Evolutionary conservation across 1,140 invertebrate species (phyloP).

Genomic region (Zaprionus nigranus): DNA sequence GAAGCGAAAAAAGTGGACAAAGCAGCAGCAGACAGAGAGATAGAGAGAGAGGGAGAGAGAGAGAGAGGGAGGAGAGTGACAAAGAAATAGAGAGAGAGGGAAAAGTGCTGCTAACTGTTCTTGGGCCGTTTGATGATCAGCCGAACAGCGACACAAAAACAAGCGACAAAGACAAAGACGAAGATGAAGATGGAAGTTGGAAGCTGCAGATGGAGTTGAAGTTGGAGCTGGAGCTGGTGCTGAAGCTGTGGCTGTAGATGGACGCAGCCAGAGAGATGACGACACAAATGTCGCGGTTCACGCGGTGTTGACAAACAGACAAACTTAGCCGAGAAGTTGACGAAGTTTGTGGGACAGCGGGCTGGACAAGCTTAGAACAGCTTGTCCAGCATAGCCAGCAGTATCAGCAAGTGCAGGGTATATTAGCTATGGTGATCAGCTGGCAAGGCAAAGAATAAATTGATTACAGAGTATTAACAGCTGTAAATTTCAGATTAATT

Average conservation of each 20-base stretch:
- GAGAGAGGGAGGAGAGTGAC: not conserved
- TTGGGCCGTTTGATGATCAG: constrained; percentile 72
- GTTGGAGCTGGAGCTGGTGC: constrained; percentile 16
- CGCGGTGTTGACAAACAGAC: constrained; percentile 21
- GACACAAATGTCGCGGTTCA: constrained; percentile 35
- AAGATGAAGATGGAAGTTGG: constrained; percentile 40
- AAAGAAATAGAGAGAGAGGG: not conserved
- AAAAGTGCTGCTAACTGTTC: constrained; percentile 63
- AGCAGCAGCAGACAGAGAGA: constrained; percentile 9
- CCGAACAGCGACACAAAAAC: constrained; percentile 40
- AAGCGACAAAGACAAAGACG: constrained; percentile 15
- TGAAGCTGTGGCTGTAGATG: constrained; percentile 14
- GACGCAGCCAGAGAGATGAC: constrained; percentile 6
- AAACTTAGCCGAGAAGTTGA: constrained; percentile 12
- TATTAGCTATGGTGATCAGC: not conserved
- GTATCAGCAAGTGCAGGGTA: not conserved
- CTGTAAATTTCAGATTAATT: not conserved
- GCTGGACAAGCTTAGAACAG: not conserved
- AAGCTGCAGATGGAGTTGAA: constrained; percentile 26
- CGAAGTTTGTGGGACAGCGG: not conserved
- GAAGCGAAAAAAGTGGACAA: constrained; percentile 30
- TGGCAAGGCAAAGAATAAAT: not conserved
- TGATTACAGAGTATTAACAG: not conserved
- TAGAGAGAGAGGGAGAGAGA: not conserved
- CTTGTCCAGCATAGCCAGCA: too few relatives aligned